Conservation (phyloP, 2,113 vertebrate genomes). For the Vimba vimba region DNA sequence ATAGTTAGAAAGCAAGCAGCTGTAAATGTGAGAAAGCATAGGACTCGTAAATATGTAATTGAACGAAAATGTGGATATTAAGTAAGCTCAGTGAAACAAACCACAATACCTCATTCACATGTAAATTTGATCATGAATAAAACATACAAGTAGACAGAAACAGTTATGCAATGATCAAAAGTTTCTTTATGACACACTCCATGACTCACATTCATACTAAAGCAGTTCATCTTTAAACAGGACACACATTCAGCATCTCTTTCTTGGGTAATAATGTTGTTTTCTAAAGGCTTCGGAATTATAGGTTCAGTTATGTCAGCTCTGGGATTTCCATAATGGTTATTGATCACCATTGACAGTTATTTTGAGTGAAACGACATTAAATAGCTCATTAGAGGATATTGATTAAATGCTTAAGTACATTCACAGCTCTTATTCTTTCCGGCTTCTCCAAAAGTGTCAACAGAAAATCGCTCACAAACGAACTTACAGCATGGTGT, state of each 20-base stretch:
- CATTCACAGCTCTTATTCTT: constrained; percentile 2
- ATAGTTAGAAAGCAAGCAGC: not conserved
- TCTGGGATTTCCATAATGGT: not conserved
- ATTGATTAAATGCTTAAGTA: not conserved
- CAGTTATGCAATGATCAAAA: not conserved
- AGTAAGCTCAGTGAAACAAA: not conserved
- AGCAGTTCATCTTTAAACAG: not conserved
- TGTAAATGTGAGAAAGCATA: not conserved
- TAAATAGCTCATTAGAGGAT: constrained; percentile 38
- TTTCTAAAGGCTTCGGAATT: not conserved
- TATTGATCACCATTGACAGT: not conserved
- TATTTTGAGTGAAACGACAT: not conserved
- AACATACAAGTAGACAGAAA: not conserved
- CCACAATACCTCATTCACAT: not conserved
- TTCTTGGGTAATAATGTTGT: not conserved
- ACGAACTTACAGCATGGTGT: not conserved
- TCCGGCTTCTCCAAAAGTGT: not conserved
- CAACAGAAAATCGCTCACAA: not conserved
- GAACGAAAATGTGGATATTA: not conserved
- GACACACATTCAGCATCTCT: not conserved
- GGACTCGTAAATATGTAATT: not conserved
- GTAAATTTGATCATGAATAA: not conserved
- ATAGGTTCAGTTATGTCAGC: not conserved
- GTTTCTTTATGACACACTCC: constrained; percentile 9
- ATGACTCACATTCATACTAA: not conserved